Conservation (phyloP, 2,797 vertebrate species). For the Ibycter americanus region DNA sequence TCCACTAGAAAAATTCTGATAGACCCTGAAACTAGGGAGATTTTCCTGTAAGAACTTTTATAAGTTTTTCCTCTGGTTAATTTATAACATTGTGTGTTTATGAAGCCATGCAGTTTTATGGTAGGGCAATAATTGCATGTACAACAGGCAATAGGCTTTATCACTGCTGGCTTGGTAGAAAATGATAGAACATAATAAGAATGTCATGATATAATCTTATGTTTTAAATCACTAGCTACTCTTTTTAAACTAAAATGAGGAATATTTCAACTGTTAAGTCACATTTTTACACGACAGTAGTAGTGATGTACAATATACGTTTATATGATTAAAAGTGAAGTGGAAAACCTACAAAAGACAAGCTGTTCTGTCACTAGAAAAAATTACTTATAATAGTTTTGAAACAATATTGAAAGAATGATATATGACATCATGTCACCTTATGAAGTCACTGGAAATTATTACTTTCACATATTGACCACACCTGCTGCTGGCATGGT, state of each 20-base stretch:
- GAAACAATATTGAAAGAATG: neutral
- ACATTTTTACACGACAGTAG: neutral
- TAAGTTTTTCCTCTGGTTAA: neutral
- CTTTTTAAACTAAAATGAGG: neutral
- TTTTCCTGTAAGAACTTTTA: neutral
- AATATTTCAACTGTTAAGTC: neutral
- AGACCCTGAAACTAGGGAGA: neutral
- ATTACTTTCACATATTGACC: slow-evolving; percentile 6
- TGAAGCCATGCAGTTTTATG: neutral
- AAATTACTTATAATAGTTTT: neutral
- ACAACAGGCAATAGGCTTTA: neutral
- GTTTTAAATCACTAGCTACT: neutral
- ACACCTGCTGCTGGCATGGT: neutral
- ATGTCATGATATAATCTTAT: neutral
- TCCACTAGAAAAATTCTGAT: neutral
- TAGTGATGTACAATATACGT: neutral
- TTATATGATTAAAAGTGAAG: neutral
- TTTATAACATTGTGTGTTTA: neutral
- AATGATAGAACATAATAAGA: neutral
- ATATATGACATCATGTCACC: neutral
- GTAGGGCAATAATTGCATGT: neutral
- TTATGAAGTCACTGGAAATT: neutral
- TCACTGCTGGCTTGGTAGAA: neutral
- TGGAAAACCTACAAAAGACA: neutral
- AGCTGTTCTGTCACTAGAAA: neutral